Evolutionary conservation across 2,797 vertebrate genomes (phyloP).

Genomic region (Sebastes steindachneri): DNA sequence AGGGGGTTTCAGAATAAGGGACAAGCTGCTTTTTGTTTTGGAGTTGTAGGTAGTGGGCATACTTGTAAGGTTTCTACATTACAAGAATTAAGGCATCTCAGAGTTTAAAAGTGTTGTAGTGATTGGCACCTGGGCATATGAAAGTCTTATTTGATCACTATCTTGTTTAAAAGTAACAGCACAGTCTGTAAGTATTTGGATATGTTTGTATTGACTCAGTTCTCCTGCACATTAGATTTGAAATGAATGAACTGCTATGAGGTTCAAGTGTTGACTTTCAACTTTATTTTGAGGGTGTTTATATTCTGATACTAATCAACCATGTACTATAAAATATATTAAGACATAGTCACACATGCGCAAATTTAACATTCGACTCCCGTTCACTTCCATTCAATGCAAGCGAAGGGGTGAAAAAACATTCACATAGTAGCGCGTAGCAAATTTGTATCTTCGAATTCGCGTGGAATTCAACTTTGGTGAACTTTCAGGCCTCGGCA

Average conservation of each 20-base stretch:
- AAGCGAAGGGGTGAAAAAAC: too few relatives aligned
- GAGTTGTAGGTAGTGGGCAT: constrained; percentile 53
- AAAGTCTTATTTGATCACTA: constrained; percentile 8
- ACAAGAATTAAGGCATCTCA: constrained; percentile 23
- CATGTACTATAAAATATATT: background rate
- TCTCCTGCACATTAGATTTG: background rate
- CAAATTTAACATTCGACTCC: too few relatives aligned
- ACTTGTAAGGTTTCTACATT: constrained; percentile 35
- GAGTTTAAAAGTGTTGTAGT: constrained; percentile 4
- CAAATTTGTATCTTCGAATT: too few relatives aligned
- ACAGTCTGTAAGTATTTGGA: background rate
- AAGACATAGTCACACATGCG: too few relatives aligned
- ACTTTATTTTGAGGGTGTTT: background rate
- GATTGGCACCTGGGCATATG: background rate
- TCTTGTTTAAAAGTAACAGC: constrained; percentile 4
- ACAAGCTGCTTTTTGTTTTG: constrained; percentile 77
- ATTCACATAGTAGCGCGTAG: too few relatives aligned
- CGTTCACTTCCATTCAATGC: too few relatives aligned
- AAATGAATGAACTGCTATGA: background rate
- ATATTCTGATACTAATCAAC: background rate
- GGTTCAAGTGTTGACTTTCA: background rate
- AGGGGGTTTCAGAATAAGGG: constrained; percentile 67
- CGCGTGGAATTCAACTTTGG: rapidly evolving
- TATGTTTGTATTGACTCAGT: background rate
- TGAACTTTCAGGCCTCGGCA: too few relatives aligned